Conservation (phyloP, 2,888 invertebrate species). For the Caprella mutica region DNA sequence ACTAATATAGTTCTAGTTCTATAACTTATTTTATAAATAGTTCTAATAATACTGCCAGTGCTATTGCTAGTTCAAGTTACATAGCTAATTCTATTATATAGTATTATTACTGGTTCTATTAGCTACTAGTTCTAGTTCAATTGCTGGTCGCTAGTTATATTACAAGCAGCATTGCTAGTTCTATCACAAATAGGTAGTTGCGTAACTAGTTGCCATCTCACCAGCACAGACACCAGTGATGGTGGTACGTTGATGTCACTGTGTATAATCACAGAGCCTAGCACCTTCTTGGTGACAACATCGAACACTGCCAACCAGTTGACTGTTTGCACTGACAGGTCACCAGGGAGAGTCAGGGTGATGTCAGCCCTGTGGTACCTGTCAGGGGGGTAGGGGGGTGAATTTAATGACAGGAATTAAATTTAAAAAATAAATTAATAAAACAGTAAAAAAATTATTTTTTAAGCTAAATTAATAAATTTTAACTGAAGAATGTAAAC, state of each 20-base stretch:
- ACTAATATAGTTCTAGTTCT: background rate
- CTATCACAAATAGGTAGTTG: no score
- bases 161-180: no score
- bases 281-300: conserved; percentile 53
- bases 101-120: no score
- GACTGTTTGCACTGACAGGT: conserved; percentile 64
- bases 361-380: conserved; percentile 60
- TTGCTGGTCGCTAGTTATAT: no score
- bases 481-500: no score
- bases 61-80: no score
- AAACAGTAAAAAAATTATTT: background rate
- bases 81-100: no score
- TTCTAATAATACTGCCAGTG: no score
- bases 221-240: conserved; percentile 59
- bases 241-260: conserved; percentile 77
- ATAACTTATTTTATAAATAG: background rate
- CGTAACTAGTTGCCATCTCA: no score
- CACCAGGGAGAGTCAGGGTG: conserved; percentile 64
- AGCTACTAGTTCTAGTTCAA: no score
- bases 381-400: conserved; percentile 57
- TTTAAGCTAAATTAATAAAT: no score
- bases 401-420: no score
- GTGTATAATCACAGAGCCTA: conserved; percentile 63
- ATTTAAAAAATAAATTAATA: background rate
- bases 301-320: conserved; percentile 77